Base-by-base conservation (phyloP, 1,140 invertebrate species). In the Diorhabda sublineata region DNA sequence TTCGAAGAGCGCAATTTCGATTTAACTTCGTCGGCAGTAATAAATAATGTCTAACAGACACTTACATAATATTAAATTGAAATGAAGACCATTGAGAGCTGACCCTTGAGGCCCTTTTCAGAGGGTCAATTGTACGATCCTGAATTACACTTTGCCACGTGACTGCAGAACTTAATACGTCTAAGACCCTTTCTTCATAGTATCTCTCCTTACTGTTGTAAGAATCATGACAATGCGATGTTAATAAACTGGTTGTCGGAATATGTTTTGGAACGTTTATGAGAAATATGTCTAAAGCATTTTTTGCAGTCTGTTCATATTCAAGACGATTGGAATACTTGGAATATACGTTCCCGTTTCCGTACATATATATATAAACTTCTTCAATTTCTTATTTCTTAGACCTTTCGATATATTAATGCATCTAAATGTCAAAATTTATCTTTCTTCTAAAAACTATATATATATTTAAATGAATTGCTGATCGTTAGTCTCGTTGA, bases 41-140 rank as follows among this genome's bases (percentile, higher is more conserved):
- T 52, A 52, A 52, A 52, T 52, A 52, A 52, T 52, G 47, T 52
- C 47, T 52, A 52, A 8, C 6, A 52, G 47, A 52, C 47, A 52
- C 47, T 52, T 52, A 52, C 47, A 52, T 52, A 52, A 52, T 52
- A 52, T 52, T 52, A 52, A 52, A 52, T 52, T 52, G 47, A 52
- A 52, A 52, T 52, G 47, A 52, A 52, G 47, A 52, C 47, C 47
- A 52, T 52, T 52, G 6, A 52, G n/a, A 52, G 47, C 47, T 52
- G 47, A 52, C 47, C 47, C 47, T 52, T 52, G 47, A n/a, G 47
- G 4, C 47, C 47, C 47, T 52, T 26, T 52, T 52, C 47, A 52
- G 47, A 52, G 47, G 47, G 47, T 52, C 47, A 52, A 52, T 52
- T 52, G 47, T 52, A 52, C 47, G 47, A 52, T 52, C n/a, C 47